Conservation (phyloP, 2,113 vertebrate species). For the Prietella phreatophila region DNA sequence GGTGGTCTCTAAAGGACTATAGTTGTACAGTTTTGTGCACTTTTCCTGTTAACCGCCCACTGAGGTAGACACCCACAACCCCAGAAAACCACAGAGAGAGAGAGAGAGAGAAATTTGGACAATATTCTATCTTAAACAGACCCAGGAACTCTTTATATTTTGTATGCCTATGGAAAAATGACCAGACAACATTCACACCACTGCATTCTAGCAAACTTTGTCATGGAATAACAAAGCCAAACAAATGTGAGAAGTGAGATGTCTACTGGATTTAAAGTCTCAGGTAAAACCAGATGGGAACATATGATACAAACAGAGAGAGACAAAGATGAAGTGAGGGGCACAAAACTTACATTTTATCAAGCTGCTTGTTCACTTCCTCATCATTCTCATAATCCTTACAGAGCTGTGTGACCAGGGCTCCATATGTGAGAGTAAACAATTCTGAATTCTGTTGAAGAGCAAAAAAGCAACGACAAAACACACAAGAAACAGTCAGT, state of each 20-base stretch:
- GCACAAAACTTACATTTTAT: constrained; percentile 86
- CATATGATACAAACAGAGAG: neutral
- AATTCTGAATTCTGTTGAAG: constrained; percentile 89
- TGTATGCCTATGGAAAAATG: neutral
- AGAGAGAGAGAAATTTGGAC: neutral
- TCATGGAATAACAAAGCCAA: neutral
- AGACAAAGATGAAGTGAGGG: neutral
- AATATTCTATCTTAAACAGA: neutral
- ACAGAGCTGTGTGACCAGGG: constrained; percentile 95
- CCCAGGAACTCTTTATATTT: neutral
- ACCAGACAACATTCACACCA: neutral
- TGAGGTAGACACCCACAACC: constrained; percentile 6
- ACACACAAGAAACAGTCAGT: neutral
- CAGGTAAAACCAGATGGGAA: neutral
- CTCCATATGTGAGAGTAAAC: constrained; percentile 94
- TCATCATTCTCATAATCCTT: constrained; percentile 99
- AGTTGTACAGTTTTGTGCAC: constrained; percentile 42
- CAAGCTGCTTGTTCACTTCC: constrained; percentile 97
- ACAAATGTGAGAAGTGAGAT: neutral
- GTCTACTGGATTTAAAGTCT: neutral
- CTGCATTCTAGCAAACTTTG: neutral
- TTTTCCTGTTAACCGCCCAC: constrained; percentile 34
- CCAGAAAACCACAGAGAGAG: neutral
- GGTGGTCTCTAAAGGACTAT: constrained; percentile 21
- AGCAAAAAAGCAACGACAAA: neutral